Conservation (phyloP, 2,113 vertebrate genomes). For the Pachycephala philippinensis region DNA sequence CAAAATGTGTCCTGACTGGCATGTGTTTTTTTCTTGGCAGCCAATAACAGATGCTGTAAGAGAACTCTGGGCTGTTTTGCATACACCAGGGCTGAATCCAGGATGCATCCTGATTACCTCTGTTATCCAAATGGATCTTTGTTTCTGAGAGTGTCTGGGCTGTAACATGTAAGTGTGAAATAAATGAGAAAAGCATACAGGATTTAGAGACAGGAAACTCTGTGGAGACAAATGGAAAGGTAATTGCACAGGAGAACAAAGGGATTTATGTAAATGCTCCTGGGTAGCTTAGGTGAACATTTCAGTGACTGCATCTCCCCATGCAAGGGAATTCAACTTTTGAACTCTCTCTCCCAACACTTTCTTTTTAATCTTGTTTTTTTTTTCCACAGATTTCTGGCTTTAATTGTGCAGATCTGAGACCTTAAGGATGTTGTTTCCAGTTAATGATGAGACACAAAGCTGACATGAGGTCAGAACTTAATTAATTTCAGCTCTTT, state of each 20-base stretch:
- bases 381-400: neutral
- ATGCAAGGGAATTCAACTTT: neutral
- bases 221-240: neutral
- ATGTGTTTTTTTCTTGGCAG: neutral
- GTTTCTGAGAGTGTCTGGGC: neutral
- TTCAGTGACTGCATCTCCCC: neutral
- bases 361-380: neutral
- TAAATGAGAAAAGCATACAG: neutral
- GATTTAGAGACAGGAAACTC: neutral
- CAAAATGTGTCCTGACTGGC: neutral
- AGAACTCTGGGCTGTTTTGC: neutral
- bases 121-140: neutral
- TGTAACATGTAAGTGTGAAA: neutral
- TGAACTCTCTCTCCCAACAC: neutral
- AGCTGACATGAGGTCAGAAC: conserved; percentile 43
- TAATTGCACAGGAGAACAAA: conserved; percentile 29
- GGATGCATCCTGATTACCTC: neutral
- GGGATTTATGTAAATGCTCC: neutral
- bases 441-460: conserved; percentile 54
- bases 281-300: neutral
- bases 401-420: conserved; percentile 55
- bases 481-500: conserved; percentile 64
- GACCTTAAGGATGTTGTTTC: conserved; percentile 43
- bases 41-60: neutral
- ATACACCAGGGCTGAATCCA: neutral